A percentile compares a stretch with the other conserved stretches of the same genome.
These are phyloP conservation scores for Drosophila multiciliata DNA, from an alignment of 2,888 invertebrate genomes.

Conservation along the genomic window DNA sequence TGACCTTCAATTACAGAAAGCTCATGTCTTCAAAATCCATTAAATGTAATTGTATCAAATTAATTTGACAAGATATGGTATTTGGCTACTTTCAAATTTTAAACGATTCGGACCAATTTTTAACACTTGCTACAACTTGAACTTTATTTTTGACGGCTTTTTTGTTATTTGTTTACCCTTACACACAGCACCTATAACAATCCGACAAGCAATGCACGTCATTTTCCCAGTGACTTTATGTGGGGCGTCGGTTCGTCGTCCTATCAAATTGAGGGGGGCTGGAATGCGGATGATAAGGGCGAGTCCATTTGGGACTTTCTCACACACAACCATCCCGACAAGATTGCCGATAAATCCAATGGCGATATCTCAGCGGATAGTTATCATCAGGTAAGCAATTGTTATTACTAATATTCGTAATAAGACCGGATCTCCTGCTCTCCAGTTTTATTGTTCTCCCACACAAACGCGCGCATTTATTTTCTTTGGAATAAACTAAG, in stretches of 20 bases:
- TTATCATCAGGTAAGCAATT: conserved; percentile 84
- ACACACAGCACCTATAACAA: conserved; percentile 37
- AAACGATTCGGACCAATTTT: conserved; percentile 39
- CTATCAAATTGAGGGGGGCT: conserved; percentile 84
- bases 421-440: background rate
- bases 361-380: conserved; percentile 87
- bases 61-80: conserved; percentile 19
- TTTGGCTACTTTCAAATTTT: conserved; percentile 16
- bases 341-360: conserved; percentile 87
- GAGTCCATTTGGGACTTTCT: conserved; percentile 88
- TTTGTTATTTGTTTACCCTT: background rate
- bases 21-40: conserved; percentile 7
- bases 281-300: conserved; percentile 86
- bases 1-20: conserved; percentile 23
- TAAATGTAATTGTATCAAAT: conserved; percentile 33
- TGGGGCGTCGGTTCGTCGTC: conserved; percentile 85
- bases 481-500: background rate
- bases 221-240: conserved; percentile 84
- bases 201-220: conserved; percentile 57
- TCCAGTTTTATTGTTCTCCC: background rate
- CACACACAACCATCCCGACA: conserved; percentile 87
- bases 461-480: conserved; percentile 1
- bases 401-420: background rate
- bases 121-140: conserved; percentile 7
- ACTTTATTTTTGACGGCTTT: conserved; percentile 6